Percentiles rank a stretch among this genome's conserved stretches.
These are phyloP conservation scores for Arrhopalites spinosus DNA, from an alignment of 2,888 invertebrate species.

Conservation along the genomic window DNA sequence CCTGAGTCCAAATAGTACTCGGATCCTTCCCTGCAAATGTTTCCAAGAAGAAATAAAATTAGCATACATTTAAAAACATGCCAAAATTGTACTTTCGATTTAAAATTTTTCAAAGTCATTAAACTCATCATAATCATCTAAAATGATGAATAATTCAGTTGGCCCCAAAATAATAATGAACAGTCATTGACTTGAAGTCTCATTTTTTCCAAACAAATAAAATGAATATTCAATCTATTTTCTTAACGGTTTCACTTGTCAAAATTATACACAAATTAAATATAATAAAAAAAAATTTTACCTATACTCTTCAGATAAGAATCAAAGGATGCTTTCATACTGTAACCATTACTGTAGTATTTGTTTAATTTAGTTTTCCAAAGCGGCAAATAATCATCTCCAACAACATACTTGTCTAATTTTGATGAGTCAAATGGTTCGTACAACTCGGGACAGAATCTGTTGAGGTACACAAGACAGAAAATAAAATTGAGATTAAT, in stretches of 20 bases:
- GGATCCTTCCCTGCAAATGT: slow-evolving; percentile 71
- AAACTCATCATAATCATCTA: not conserved
- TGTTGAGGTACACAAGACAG: too few relatives aligned
- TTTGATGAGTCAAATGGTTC: slow-evolving; percentile 83
- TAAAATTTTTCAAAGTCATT: too few relatives aligned
- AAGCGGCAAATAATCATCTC: slow-evolving; percentile 89
- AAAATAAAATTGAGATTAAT: not conserved
- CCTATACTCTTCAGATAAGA: slow-evolving; percentile 29
- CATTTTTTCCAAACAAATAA: too few relatives aligned
- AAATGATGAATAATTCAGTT: too few relatives aligned
- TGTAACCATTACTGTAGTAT: slow-evolving; percentile 73
- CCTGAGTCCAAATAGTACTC: slow-evolving; percentile 75
- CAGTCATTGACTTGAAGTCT: too few relatives aligned
- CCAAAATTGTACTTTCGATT: not conserved
- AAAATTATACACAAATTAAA: too few relatives aligned
- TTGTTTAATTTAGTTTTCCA: slow-evolving; percentile 84
- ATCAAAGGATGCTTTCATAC: slow-evolving; percentile 86
- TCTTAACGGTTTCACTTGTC: too few relatives aligned
- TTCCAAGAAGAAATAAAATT: not conserved
- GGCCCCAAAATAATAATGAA: too few relatives aligned
- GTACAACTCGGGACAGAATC: slow-evolving; percentile 87
- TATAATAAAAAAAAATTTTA: slow-evolving; percentile 9
- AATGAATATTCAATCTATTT: too few relatives aligned
- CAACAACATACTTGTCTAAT: slow-evolving; percentile 89
- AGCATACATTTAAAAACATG: not conserved